Evolutionary conservation across 2,888 invertebrate species (phyloP), one percentile per base, ranked within the genome.

Genomic region (Lochmaea crataegi): DNA sequence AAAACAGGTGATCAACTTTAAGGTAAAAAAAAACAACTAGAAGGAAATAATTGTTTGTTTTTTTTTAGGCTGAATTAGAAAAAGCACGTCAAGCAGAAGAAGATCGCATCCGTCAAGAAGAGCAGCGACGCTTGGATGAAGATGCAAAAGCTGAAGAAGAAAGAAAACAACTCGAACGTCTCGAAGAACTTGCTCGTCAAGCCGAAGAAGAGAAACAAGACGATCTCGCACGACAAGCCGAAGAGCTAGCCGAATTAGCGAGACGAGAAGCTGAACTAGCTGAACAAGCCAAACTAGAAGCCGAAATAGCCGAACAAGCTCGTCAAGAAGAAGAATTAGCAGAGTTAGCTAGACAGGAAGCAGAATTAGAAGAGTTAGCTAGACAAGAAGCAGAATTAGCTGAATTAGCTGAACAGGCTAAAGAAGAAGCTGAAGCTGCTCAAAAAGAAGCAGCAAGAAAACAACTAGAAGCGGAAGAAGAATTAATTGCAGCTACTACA

Each of bases 251-350:
- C 75, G 86, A 87, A 80, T 76, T 86, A 45, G 87, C 87, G 77
- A 83, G 86, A 77, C 86, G 91, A 89, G 93, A 92, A 76, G 92
- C 91, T 63, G 93, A 93, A 85, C 85, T 92, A 80, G 91, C 91
- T 0, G 92, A 93, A 81, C 82, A 83, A 68, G 85, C 82, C 9
- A 82, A 89, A 78, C 88, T 89, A 45, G 92, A 92, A 86, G 90
- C 86, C 9, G 92, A 92, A 83, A 87, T 92, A 38, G 82, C 82
- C 0, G 84, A 85, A 77, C 75, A 83, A 32, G 83, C 83, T 10
- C 82, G 74, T 53, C 83, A 90, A 88, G 92, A 92, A 73, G 91
- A 90, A 60, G 92, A 92, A 85, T 84, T 91, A 80, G 91, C 91
- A 0, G 91, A 92, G 77, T 77, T 77, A 73, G 74, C 73, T 26